A percentile compares a stretch with the other conserved stretches of the same genome.
Conservation (phyloP, 1,140 invertebrate genomes). For the Dendroctonus ponderosae region DNA sequence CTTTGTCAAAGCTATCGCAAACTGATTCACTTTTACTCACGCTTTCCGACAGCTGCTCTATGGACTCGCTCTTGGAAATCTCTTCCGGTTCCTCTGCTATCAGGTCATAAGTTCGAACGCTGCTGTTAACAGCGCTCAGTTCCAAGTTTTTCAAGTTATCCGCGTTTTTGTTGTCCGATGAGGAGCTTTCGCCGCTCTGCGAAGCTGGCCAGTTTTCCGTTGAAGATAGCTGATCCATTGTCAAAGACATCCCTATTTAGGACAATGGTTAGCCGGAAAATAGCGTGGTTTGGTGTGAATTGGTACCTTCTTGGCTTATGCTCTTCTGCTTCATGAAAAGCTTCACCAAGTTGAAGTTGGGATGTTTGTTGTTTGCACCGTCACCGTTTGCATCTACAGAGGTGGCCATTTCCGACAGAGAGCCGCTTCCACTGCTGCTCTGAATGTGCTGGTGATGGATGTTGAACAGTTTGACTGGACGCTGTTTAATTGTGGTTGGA, state of each 20-base stretch:
- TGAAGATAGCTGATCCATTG: slow-evolving; percentile 63
- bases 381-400: slow-evolving; percentile 50
- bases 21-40: slow-evolving; percentile 48
- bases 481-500: slow-evolving; percentile 54
- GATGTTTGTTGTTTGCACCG: slow-evolving; percentile 55
- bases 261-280: not conserved
- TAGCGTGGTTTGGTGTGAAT: no score
- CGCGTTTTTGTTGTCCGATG: slow-evolving; percentile 40
- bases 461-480: slow-evolving; percentile 66
- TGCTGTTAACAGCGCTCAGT: slow-evolving; percentile 37
- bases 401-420: slow-evolving; percentile 61
- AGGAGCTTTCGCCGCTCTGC: slow-evolving; percentile 51
- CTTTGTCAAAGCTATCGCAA: slow-evolving; percentile 16
- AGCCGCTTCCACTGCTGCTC: slow-evolving; percentile 50
- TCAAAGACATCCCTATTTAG: slow-evolving; percentile 53
- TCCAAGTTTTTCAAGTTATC: slow-evolving; percentile 34
- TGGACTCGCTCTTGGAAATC: slow-evolving; percentile 50
- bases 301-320: slow-evolving; percentile 67
- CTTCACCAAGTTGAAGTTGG: slow-evolving; percentile 80
- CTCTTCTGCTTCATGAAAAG: slow-evolving; percentile 88
- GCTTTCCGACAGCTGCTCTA: slow-evolving; percentile 55
- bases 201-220: slow-evolving; percentile 55
- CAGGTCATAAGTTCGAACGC: slow-evolving; percentile 47
- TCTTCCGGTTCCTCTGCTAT: slow-evolving; percentile 53
- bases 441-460: slow-evolving; percentile 56